Percentiles rank a stretch among this genome's conserved stretches.
These are phyloP conservation scores for Spermophilus dauricus DNA, from an alignment of 2,113 vertebrate species.

Conservation along the genomic window DNA sequence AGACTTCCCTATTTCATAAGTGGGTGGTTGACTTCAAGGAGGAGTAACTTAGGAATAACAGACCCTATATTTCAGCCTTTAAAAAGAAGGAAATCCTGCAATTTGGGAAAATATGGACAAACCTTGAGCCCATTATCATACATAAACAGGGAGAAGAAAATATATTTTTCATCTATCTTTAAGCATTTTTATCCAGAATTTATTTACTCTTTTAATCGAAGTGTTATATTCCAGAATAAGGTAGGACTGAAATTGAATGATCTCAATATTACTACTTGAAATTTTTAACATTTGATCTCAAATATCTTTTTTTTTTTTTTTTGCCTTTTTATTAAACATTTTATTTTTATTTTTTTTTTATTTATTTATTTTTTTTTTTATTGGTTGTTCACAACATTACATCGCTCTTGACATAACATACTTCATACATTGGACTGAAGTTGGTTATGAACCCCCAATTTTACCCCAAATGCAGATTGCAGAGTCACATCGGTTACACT, in stretches of 20 bases:
- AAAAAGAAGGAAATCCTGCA: neutral
- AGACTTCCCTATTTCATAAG: neutral
- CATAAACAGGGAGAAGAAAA: neutral
- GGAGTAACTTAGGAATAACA: neutral
- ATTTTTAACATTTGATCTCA: neutral
- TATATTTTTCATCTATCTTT: neutral
- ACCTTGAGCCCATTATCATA: neutral
- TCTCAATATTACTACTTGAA: neutral
- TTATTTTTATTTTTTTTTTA: too few species aligned
- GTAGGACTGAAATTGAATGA: neutral
- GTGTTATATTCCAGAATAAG: neutral
- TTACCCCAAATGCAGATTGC: too few species aligned
- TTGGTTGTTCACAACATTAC: too few species aligned
- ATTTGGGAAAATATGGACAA: neutral
- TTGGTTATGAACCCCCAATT: too few species aligned
- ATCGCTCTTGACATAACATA: too few species aligned
- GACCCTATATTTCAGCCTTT: neutral
- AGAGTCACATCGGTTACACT: too few species aligned
- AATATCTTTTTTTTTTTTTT: too few species aligned
- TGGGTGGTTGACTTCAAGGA: accelerated
- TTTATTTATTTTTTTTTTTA: too few species aligned
- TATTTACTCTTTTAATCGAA: neutral
- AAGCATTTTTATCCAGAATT: neutral
- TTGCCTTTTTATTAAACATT: too few species aligned
- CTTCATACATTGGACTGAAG: too few species aligned